Percentiles rank a stretch among this genome's conserved stretches.
Conservation (phyloP, 2,888 invertebrate species). For the Archips xylosteana region DNA sequence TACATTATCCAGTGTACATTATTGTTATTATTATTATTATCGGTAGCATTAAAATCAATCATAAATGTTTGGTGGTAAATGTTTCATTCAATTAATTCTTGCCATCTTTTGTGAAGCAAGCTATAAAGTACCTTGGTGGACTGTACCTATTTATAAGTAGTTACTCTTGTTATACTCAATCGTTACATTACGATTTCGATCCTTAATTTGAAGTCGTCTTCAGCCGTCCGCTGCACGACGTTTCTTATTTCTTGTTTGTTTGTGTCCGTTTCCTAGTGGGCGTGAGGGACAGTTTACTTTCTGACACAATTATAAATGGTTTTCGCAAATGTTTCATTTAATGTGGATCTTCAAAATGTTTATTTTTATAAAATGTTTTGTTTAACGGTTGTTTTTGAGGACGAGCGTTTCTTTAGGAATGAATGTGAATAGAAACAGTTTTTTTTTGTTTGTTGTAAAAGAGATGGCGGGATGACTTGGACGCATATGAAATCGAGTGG, state of each 20-base stretch:
- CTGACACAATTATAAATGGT: conserved; percentile 10
- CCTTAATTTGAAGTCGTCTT: not conserved
- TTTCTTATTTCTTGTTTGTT: conserved; percentile 10
- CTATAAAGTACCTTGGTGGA: too few species aligned
- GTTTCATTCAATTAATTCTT: too few species aligned
- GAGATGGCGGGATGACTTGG: too few species aligned
- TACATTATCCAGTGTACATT: too few species aligned
- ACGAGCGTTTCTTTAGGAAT: not conserved
- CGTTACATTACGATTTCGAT: not conserved
- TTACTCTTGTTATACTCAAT: not conserved
- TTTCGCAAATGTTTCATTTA: conserved; percentile 3
- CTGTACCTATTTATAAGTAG: too few species aligned
- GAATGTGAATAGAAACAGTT: too few species aligned
- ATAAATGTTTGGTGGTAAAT: too few species aligned
- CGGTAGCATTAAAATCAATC: too few species aligned
- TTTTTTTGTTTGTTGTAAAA: too few species aligned
- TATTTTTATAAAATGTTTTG: not conserved
- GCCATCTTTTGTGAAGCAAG: too few species aligned
- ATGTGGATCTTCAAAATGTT: not conserved
- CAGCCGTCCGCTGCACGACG: not conserved
- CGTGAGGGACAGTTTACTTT: conserved; percentile 8
- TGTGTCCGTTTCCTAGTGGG: not conserved
- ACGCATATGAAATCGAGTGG: too few species aligned
- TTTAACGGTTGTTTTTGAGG: not conserved
- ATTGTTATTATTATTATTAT: too few species aligned